Base-by-base conservation (phyloP, 2,888 invertebrate genomes). In the Tenthredo livida region DNA sequence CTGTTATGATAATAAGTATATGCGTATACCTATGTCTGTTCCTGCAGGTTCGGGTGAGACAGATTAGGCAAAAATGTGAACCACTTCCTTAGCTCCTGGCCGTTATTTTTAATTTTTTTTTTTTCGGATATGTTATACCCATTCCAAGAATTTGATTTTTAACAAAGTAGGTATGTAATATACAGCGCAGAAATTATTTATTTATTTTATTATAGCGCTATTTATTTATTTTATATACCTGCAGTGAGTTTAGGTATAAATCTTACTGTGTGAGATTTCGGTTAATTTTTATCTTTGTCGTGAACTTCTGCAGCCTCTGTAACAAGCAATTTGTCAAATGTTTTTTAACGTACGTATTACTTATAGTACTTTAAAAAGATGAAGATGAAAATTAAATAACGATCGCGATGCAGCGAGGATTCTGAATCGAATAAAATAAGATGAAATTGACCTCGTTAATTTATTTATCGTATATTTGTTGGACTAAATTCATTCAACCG, bases 1-100 rank as follows among this genome's bases (percentile, higher is more conserved):
- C 78, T 78, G 78, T 78, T 78, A 78, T 78, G 78, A 78, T 78
- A 78, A 78, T 78, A 67, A 29, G 33, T 33, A 67, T 67, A 67
- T 17, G 1, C 33, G 17, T 67, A 67, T 67, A 67, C 33, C 67
- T 17, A 29, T 33, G 17, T 29, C 25, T 29, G 50, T 21, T 17
- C 7, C 33, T 29, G 29, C 29, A 50, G 75, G 6, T 29, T 77
- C 25, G 50, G 72, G 72, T n/a, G 40, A 77, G 75, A 77, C 75
- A 77, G 29, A 77, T 77, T 77, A 77, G 50, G 75, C 1, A 29
- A 33, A 50, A 50, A 73, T 73, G 73, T n/a, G 17, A 37, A 6
- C 70, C 40, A 37, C 40, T 70, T 70, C 40, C 43, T 25, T 0
- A 10, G 12, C 3, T 25, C 21, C 61, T 25, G 25, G 10, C 21